Evolutionary conservation across 2,888 invertebrate species (phyloP).

Genomic region (Parthenolecanium corni): DNA sequence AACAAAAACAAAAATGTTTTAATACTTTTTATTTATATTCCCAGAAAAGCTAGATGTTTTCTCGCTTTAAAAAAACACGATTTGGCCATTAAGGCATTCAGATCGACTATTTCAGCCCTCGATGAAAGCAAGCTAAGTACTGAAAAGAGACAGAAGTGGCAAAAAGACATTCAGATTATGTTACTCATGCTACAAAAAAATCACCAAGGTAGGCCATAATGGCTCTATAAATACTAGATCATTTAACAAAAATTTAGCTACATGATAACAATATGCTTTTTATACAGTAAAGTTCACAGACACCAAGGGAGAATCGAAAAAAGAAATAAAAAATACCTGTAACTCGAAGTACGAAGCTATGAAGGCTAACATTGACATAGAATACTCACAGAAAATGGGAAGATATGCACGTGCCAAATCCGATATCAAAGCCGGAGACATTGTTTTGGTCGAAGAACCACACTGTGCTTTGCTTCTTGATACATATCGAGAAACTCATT

Average conservation of each 20-base stretch:
- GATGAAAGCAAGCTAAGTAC: constrained; percentile 53
- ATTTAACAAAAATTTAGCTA: not conserved
- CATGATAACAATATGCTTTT: no score
- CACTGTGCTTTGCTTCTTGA: constrained; percentile 57
- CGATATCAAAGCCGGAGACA: constrained; percentile 59
- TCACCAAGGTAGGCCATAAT: constrained; percentile 12
- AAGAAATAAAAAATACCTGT: not conserved
- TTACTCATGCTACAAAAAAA: constrained; percentile 53
- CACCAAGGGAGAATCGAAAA: not conserved
- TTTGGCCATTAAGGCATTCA: constrained; percentile 53
- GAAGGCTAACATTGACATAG: not conserved
- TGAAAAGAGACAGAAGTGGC: constrained; percentile 51
- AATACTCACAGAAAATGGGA: constrained; percentile 40
- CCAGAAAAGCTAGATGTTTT: constrained; percentile 55
- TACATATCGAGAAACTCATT: constrained; percentile 55
- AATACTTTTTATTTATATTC: constrained; percentile 11
- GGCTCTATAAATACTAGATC: not conserved
- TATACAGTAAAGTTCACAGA: not conserved
- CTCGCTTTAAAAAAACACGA: constrained; percentile 54
- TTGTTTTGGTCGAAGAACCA: constrained; percentile 59
- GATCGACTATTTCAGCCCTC: constrained; percentile 51
- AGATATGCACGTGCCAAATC: constrained; percentile 59
- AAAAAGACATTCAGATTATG: constrained; percentile 58
- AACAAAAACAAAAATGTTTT: no score
- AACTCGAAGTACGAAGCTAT: constrained; percentile 17